phyloP scores from a whole-genome alignment of 2,797 vertebrate species.

The Chromis chromis region DNA sequence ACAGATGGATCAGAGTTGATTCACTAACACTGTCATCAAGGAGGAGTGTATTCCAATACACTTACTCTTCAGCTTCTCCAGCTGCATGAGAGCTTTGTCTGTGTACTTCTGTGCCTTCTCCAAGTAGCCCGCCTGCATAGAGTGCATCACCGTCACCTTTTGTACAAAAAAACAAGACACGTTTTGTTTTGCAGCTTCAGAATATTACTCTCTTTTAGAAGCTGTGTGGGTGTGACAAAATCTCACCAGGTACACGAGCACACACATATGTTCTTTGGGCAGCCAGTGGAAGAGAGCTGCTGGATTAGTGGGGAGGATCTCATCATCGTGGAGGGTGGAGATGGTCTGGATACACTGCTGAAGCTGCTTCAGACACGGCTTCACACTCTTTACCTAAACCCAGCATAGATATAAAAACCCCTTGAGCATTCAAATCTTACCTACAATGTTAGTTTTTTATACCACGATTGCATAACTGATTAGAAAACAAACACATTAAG shows the following conservation, averaged over 20 bases:
- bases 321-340: slow-evolving; percentile 92
- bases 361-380: slow-evolving; percentile 94
- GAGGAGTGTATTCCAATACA: neutral
- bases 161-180: neutral
- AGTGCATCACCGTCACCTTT: slow-evolving; percentile 96
- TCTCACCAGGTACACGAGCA: slow-evolving; percentile 89
- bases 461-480: neutral
- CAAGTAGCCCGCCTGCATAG: slow-evolving; percentile 93
- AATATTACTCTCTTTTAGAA: neutral
- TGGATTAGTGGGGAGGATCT: slow-evolving; percentile 92
- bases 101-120: slow-evolving; percentile 96
- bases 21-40: slow-evolving; percentile 2
- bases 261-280: slow-evolving; percentile 95
- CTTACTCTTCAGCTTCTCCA: slow-evolving; percentile 95
- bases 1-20: slow-evolving; percentile 3
- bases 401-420: neutral
- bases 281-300: slow-evolving; percentile 95
- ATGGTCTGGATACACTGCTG: slow-evolving; percentile 97
- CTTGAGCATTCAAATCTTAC: too few relatives aligned
- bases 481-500: neutral
- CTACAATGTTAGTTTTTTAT: neutral
- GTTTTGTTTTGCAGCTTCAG: neutral
- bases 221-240: neutral
- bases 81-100: slow-evolving; percentile 94
- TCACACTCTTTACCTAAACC: slow-evolving; percentile 92